Evolutionary conservation across 2,888 invertebrate genomes (phyloP), one percentile per base, ranked within the genome.

Genomic region (Athalia circularis): DNA sequence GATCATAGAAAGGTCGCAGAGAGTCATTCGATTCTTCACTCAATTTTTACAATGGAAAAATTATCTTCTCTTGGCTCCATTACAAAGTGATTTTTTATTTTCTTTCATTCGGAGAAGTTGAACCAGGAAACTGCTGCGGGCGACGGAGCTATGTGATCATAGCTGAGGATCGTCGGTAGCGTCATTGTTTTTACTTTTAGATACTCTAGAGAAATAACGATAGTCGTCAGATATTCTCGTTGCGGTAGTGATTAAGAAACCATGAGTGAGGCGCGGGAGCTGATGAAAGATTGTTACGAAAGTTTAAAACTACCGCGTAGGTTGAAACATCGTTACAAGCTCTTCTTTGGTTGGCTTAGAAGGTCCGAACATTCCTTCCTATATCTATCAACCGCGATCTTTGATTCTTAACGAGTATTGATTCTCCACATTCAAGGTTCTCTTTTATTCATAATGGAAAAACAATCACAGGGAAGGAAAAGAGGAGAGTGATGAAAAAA

Each of bases 361-460:
- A 13, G 59, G 57, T 59, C 47, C 13, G 15, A 45, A 72, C 59
- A 72, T 72, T 72, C 59, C 15, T 45, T 47, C 8, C 11, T n/a
- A 29, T 29, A 68, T 68, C 43, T 50, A 52, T 54, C 11, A 15
- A 68, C 7, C 68, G 13, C 45, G 57, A 72, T 72, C 13, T 57
- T 72, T 47, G 47, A 72, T 72, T 72, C 72, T 29, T 68, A 47
- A 72, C 72, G 8, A 72, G 57, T 9, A 47, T 47, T 47, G 59
- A 72, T 72, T 72, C 72, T 50, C 6, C 9, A 68, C 59, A n/a
- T 59, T 72, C 72, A 72, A 72, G 72, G 72, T 72, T 72, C 45
- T 13, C 52, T 43, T 72, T 29, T 29, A 29, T 29, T 29, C 29
- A 29, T 29, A 29, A 29, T 52, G 57, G 72, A 72, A 72, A 72